These are phyloP conservation scores for Chloebia gouldiae DNA, from an alignment of 2,113 vertebrate genomes.

Conservation along the genomic window DNA sequence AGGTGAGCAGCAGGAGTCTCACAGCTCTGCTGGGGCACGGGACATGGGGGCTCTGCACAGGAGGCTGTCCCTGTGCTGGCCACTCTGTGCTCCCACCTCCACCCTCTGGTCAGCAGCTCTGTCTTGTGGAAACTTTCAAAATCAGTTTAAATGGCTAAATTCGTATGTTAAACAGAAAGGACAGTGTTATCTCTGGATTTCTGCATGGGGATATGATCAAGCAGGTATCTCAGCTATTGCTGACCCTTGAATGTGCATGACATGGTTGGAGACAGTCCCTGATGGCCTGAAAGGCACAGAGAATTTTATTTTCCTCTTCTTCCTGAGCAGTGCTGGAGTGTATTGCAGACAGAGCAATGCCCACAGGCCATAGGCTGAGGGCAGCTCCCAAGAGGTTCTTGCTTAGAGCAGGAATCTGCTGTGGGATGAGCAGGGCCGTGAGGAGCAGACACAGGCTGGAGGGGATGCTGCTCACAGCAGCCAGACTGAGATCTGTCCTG, in stretches of 20 bases:
- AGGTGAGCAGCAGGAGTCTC: not conserved
- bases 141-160: not conserved
- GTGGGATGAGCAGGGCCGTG: not conserved
- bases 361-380: not conserved
- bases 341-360: not conserved
- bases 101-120: not conserved
- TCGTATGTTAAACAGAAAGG: not conserved
- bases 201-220: not conserved
- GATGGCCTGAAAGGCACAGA: not conserved
- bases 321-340: not conserved
- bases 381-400: not conserved
- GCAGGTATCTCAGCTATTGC: not conserved
- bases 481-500: not conserved
- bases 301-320: not conserved
- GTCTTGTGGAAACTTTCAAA: not conserved
- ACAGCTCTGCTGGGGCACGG: fast-evolving
- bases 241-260: fast-evolving
- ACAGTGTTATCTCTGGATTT: not conserved
- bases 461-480: not conserved
- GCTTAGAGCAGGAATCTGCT: not conserved
- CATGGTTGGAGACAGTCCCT: not conserved
- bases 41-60: not conserved
- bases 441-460: not conserved
- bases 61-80: fast-evolving
- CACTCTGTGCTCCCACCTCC: not conserved